A percentile compares a stretch with the other conserved stretches of the same genome.
phyloP scores from a whole-genome alignment of 2,888 invertebrate species.

The Latrodectus hesperus region DNA sequence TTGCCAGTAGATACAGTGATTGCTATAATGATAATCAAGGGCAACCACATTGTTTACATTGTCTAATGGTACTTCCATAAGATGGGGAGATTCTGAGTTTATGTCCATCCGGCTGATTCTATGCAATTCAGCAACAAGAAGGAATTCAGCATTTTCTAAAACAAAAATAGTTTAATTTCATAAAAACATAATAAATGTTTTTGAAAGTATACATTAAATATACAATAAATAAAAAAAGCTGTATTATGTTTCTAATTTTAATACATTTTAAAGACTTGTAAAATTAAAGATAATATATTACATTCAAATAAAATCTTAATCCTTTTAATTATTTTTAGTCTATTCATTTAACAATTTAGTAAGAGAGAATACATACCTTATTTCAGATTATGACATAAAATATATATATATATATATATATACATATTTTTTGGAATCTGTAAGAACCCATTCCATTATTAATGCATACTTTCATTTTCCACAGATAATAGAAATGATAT shows the following conservation, averaged over 20 bases:
- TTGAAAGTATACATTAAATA: not conserved
- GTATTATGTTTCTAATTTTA: not conserved
- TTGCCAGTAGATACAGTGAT: slow-evolving; percentile 92
- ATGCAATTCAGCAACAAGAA: slow-evolving; percentile 86
- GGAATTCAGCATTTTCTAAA: slow-evolving; percentile 81
- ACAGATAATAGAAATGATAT: no score
- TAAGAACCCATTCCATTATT: no score
- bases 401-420: not conserved
- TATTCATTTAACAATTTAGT: not conserved
- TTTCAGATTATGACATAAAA: not conserved
- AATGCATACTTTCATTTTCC: no score
- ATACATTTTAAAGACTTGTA: not conserved
- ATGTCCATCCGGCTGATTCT: slow-evolving; percentile 84
- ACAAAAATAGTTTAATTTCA: no score
- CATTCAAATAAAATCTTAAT: not conserved
- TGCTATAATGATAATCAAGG: slow-evolving; percentile 88
- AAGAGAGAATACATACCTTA: not conserved
- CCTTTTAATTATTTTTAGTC: not conserved
- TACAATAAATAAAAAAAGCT: no score
- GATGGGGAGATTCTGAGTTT: slow-evolving; percentile 70
- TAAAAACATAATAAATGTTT: not conserved
- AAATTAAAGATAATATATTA: not conserved
- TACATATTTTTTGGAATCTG: no score
- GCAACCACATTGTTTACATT: slow-evolving; percentile 87
- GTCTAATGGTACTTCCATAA: slow-evolving; percentile 79